These are phyloP conservation scores for Bombus cullumanus DNA, from an alignment of 1,140 invertebrate species.

Conservation along the genomic window DNA sequence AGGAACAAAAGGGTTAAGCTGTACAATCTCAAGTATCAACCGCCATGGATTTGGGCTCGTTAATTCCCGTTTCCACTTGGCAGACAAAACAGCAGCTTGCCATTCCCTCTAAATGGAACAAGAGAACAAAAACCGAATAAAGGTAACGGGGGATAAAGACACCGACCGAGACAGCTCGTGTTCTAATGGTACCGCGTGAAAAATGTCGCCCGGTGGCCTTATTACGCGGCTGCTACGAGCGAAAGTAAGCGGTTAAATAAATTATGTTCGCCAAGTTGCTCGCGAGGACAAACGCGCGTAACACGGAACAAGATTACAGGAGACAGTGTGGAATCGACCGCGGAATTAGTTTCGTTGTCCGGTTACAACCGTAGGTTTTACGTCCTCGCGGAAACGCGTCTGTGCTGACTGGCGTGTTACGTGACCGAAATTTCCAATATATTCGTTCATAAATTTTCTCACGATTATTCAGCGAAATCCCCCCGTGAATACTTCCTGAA, in stretches of 20 bases:
- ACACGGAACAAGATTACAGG: slow-evolving; percentile 47
- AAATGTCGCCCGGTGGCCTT: slow-evolving; percentile 12
- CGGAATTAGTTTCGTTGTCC: slow-evolving; percentile 61
- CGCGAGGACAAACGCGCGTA: slow-evolving; percentile 19
- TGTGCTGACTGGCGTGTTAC: slow-evolving; percentile 54
- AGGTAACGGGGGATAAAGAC: slow-evolving; percentile 22
- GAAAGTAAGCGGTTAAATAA: slow-evolving; percentile 54
- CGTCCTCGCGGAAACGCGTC: slow-evolving; percentile 55
- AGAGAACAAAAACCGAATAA: background rate
- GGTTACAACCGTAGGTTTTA: slow-evolving; percentile 58
- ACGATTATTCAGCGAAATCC: slow-evolving; percentile 54
- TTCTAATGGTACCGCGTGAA: slow-evolving; percentile 19
- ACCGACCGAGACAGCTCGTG: background rate
- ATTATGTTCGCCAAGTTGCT: slow-evolving; percentile 53
- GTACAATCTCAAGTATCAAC: background rate
- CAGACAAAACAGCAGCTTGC: background rate
- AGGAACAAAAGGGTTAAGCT: background rate
- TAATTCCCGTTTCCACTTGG: background rate
- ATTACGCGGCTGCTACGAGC: slow-evolving; percentile 16
- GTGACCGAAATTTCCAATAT: slow-evolving; percentile 62
- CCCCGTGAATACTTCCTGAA: slow-evolving; percentile 10
- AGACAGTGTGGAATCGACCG: slow-evolving; percentile 29
- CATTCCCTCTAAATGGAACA: background rate
- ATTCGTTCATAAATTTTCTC: slow-evolving; percentile 54
- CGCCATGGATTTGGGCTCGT: too few species aligned